Conservation (phyloP, 2,888 invertebrate species). For the Drosophila nigricruria region DNA sequence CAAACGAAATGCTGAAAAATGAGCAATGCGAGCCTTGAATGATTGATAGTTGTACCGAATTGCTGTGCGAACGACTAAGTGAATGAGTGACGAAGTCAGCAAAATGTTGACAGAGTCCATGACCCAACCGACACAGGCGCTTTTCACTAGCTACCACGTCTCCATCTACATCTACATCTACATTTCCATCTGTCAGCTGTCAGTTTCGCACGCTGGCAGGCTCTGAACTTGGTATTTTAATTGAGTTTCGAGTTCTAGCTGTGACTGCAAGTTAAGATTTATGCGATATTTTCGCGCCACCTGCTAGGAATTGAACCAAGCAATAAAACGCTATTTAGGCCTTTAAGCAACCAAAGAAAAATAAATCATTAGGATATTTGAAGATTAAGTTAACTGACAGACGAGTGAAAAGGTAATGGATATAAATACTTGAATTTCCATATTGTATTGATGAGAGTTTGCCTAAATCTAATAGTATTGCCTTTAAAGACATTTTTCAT, state of each 20-base stretch:
- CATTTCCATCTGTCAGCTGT: constrained; percentile 74
- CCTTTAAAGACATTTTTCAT: neutral
- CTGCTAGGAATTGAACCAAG: constrained; percentile 26
- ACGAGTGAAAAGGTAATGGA: neutral
- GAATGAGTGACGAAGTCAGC: constrained; percentile 31
- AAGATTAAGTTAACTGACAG: neutral
- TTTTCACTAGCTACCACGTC: constrained; percentile 35
- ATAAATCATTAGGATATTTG: neutral
- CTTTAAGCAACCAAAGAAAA: constrained; percentile 2
- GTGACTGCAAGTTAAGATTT: constrained; percentile 41
- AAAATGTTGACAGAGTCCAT: constrained; percentile 58
- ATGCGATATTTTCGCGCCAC: constrained; percentile 46
- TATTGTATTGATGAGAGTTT: neutral
- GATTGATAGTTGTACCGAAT: constrained; percentile 62
- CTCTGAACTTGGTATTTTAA: constrained; percentile 75
- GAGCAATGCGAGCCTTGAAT: constrained; percentile 40
- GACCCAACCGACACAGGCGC: constrained; percentile 46
- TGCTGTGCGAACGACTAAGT: constrained; percentile 14
- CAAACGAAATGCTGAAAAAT: constrained; percentile 29
- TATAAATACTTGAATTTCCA: no score
- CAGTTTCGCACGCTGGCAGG: constrained; percentile 64
- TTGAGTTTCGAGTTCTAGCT: constrained; percentile 70
- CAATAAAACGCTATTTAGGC: constrained; percentile 26
- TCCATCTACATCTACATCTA: constrained; percentile 25
- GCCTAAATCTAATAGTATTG: neutral